Percentiles rank a stretch among this genome's conserved stretches.
These are phyloP conservation scores for Lucilia sericata DNA, from an alignment of 1,140 invertebrate species.

Conservation along the genomic window DNA sequence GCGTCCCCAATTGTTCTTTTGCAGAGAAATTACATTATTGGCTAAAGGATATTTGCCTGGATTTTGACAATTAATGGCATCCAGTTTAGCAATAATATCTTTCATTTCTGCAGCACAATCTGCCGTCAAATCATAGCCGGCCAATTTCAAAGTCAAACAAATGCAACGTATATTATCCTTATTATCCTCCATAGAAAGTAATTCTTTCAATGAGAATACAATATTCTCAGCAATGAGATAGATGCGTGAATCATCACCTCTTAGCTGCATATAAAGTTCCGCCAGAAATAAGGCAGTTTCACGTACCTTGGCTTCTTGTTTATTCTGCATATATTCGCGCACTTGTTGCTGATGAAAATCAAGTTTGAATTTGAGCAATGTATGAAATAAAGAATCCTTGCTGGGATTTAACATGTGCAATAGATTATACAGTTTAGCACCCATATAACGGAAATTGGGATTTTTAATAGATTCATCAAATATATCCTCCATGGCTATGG, in stretches of 20 bases:
- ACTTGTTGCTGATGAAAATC: constrained; percentile 63
- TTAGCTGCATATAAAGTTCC: constrained; percentile 65
- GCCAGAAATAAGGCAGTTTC: constrained; percentile 64
- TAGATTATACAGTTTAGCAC: constrained; percentile 64
- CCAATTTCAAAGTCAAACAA: constrained; percentile 71
- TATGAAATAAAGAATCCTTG: constrained; percentile 62
- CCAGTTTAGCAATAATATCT: constrained; percentile 56
- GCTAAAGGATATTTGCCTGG: constrained; percentile 63
- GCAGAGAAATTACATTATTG: constrained; percentile 61
- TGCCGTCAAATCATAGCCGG: constrained; percentile 63
- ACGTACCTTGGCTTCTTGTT: constrained; percentile 60
- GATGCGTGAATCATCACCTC: constrained; percentile 62
- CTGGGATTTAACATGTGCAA: constrained; percentile 64
- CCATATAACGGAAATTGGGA: constrained; percentile 66
- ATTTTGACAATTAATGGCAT: constrained; percentile 54
- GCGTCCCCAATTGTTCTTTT: constrained; percentile 66
- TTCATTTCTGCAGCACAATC: constrained; percentile 62
- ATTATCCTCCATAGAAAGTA: constrained; percentile 53
- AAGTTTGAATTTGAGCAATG: constrained; percentile 61
- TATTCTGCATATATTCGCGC: constrained; percentile 57
- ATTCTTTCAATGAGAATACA: constrained; percentile 58
- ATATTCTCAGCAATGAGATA: constrained; percentile 63
- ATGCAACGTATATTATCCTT: constrained; percentile 71
- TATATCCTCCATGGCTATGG: constrained; percentile 66
- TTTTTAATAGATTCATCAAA: constrained; percentile 66